Evolutionary conservation across 2,797 vertebrate species (phyloP).

Genomic region (Syncerus caffer): DNA sequence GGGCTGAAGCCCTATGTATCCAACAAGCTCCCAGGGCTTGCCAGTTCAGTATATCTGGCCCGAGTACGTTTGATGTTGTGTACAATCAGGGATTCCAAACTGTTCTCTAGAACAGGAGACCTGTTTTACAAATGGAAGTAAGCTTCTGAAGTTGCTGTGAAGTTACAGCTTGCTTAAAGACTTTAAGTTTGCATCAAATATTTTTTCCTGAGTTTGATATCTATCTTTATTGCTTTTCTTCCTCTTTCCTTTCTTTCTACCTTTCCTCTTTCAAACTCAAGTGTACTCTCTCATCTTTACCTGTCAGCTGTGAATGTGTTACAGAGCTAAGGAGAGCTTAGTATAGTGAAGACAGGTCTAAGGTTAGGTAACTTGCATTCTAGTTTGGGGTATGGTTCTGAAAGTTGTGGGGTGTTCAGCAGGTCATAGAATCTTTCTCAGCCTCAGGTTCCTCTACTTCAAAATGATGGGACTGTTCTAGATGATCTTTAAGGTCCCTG

Average conservation of each 20-base stretch:
- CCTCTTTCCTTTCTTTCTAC: not conserved
- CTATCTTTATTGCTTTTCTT: not conserved
- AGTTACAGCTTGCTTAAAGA: not conserved
- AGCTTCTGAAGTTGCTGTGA: not conserved
- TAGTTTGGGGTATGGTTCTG: not conserved
- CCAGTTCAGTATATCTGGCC: not conserved
- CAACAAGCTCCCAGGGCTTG: not conserved
- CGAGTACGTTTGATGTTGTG: not conserved
- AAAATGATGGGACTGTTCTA: not conserved
- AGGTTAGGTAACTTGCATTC: not conserved
- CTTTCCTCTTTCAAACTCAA: not conserved
- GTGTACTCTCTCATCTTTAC: not conserved
- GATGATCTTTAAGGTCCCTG: not conserved
- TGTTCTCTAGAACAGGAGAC: not conserved
- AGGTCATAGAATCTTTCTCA: not conserved
- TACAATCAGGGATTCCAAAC: not conserved
- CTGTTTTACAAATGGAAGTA: not conserved
- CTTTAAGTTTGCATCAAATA: not conserved
- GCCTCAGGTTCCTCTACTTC: not conserved
- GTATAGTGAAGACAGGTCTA: not conserved
- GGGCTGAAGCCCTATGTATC: not conserved
- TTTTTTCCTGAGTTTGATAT: not conserved
- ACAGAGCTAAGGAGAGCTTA: not conserved
- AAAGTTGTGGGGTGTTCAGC: not conserved
- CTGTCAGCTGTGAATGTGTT: not conserved